Percentiles rank a stretch among this genome's conserved stretches.
These are phyloP conservation scores for Vulpes lagopus DNA, from an alignment of 2,113 vertebrate genomes.

Conservation along the genomic window DNA sequence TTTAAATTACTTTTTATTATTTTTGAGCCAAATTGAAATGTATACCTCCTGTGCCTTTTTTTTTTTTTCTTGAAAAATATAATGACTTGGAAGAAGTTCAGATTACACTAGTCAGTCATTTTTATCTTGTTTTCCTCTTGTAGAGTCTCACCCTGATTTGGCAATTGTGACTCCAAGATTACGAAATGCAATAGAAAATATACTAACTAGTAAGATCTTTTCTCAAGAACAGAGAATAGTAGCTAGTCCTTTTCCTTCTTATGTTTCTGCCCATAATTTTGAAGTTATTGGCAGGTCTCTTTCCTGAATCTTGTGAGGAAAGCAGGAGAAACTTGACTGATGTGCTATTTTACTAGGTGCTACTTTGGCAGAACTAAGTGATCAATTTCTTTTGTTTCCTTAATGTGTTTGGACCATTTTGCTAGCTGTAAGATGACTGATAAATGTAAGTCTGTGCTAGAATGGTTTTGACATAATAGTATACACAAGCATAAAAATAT, in stretches of 20 bases:
- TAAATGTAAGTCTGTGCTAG: conserved; percentile 1
- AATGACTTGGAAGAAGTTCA: conserved; percentile 59
- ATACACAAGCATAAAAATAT: conserved; percentile 29
- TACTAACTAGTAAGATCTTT: not conserved
- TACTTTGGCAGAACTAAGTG: conserved; percentile 64
- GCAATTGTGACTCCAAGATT: not conserved
- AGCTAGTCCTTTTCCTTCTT: not conserved
- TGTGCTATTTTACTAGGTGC: conserved; percentile 67
- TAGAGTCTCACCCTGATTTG: conserved; percentile 20
- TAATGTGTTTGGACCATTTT: conserved; percentile 45
- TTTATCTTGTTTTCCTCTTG: conserved; percentile 40
- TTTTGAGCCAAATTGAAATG: conserved; percentile 71
- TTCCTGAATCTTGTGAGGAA: conserved; percentile 13
- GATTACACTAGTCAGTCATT: conserved; percentile 25
- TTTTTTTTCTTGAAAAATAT: conserved; percentile 30
- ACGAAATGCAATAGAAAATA: conserved; percentile 30
- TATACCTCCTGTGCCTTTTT: conserved; percentile 66
- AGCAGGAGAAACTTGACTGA: conserved; percentile 53
- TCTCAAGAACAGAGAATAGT: not conserved
- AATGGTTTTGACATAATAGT: not conserved
- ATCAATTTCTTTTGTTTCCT: conserved; percentile 58
- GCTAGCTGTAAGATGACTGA: conserved; percentile 44
- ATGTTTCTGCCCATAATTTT: conserved; percentile 32
- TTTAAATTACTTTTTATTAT: conserved; percentile 64
- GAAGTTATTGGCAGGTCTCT: not conserved